phyloP scores from a whole-genome alignment of 1,140 invertebrate genomes.

The Andricus grossulariae region DNA sequence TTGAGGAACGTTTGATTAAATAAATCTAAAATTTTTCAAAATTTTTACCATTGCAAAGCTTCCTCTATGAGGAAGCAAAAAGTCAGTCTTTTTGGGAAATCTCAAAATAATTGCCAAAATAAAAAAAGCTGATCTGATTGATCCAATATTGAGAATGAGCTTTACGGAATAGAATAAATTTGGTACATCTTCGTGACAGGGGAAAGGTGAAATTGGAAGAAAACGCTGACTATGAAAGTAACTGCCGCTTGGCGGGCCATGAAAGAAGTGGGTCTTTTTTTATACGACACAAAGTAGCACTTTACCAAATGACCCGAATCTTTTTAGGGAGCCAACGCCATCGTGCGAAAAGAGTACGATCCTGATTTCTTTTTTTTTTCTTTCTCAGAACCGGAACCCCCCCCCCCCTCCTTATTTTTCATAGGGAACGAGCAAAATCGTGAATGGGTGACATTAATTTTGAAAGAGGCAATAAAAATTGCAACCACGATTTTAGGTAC shows the following conservation, averaged over 20 bases:
- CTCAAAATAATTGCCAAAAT: too few relatives aligned
- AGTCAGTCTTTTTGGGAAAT: too few relatives aligned
- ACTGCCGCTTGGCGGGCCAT: slow-evolving; percentile 46
- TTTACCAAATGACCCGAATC: slow-evolving; percentile 76
- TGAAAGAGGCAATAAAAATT: slow-evolving; percentile 43
- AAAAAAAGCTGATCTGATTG: too few relatives aligned
- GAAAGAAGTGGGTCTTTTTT: slow-evolving; percentile 67
- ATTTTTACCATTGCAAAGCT: too few relatives aligned
- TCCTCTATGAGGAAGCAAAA: too few relatives aligned
- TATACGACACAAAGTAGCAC: slow-evolving; percentile 75
- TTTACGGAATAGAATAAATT: slow-evolving; percentile 33
- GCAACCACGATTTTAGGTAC: neutral
- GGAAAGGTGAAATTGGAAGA: slow-evolving; percentile 55
- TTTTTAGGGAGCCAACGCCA: slow-evolving; percentile 61
- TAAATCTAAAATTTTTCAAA: too few relatives aligned
- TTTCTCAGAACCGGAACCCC: slow-evolving; percentile 49
- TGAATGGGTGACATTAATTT: slow-evolving; percentile 52
- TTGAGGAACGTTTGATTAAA: too few relatives aligned
- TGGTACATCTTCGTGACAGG: slow-evolving; percentile 38
- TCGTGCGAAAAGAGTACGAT: slow-evolving; percentile 55
- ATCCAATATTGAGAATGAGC: neutral
- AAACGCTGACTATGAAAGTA: slow-evolving; percentile 68
- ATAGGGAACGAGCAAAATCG: slow-evolving; percentile 39
- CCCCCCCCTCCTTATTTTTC: slow-evolving; percentile 33
- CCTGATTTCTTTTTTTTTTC: slow-evolving; percentile 51